Base-by-base conservation (phyloP, 2,888 invertebrate species). In the Dichetophora obliterata region DNA sequence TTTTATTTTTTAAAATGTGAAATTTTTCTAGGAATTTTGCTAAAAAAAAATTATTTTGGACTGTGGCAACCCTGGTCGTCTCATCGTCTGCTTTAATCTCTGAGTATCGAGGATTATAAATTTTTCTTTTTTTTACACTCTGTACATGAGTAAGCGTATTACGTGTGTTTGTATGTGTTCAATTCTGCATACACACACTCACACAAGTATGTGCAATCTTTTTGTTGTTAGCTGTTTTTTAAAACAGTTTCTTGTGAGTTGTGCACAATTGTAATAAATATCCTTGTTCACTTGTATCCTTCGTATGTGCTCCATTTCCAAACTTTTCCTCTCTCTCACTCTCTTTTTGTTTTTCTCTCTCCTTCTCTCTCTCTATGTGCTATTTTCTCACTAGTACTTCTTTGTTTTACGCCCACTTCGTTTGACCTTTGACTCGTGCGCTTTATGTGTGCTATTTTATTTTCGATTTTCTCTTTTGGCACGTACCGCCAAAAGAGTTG, bases 391-490 rank as follows among this genome's bases (percentile, higher is more conserved):
- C 6, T 19, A 19, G n/a, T 16, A 22, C 5, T 19, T 8, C 19
- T 54, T 19, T 19, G 43, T 3, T 70, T 70, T 76, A 77, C 81
- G 80, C 80, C 82, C 83, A 83, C 85, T 84, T 82, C 83, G 83
- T 83, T 82, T 85, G 85, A 85, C 85, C 85, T 85, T 85, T 85
- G 85, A 82, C 84, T 83, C 81, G 22, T 31, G 54, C 48, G 14
- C 31, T 54, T 54, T 19, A 19, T 19, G 22, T 54, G n/a, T 37
- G 61, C 22, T 75, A 52, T 77, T 52, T 76, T 69, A 11, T 48
- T 34, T 52, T 68, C 43, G 54, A 31, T 74, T 71, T 75, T 75
- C 66, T 24, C 31, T 65, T 65, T 75, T 68, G 76, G 79, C 81
- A 82, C 80, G 81, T 82, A 79, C 78, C 76, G 74, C 78, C 78